A percentile compares a stretch with the other conserved stretches of the same genome.
Conservation (phyloP, 2,888 invertebrate species). For the Hydropsyche betteni region DNA sequence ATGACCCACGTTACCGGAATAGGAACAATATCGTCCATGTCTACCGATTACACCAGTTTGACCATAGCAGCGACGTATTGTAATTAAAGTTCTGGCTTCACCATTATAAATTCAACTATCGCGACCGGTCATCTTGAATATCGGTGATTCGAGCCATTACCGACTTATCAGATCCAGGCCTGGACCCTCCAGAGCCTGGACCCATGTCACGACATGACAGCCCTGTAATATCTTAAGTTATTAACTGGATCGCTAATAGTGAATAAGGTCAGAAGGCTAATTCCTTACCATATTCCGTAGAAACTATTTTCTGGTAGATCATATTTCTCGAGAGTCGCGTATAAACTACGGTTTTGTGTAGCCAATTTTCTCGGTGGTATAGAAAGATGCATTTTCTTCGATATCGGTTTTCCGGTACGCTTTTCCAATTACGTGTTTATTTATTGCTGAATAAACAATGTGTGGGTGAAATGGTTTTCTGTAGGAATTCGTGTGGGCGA, state of each 20-base stretch:
- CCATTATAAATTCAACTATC: not conserved
- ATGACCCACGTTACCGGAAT: too few relatives aligned
- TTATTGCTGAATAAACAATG: conserved; percentile 16
- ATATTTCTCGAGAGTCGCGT: too few relatives aligned
- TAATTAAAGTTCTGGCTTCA: conserved; percentile 19
- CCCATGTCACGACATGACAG: conserved; percentile 25
- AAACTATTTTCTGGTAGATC: too few relatives aligned
- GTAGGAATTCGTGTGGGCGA: conserved; percentile 5
- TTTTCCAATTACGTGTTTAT: not conserved
- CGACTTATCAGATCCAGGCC: too few relatives aligned
- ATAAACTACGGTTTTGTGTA: too few relatives aligned
- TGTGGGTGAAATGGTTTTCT: not conserved
- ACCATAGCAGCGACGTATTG: not conserved
- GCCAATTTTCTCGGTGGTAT: too few relatives aligned
- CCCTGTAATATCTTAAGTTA: conserved; percentile 26
- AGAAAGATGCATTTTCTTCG: not conserved
- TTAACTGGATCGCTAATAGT: conserved; percentile 24
- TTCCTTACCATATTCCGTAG: not conserved
- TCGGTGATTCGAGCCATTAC: conserved; percentile 13
- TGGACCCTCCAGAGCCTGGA: conserved; percentile 13
- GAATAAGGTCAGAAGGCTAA: conserved; percentile 26
- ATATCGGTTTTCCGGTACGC: not conserved
- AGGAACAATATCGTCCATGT: too few relatives aligned
- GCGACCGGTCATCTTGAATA: conserved; percentile 21
- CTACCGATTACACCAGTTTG: not conserved